Conservation (phyloP, 2,888 invertebrate species). For the Acleris emargana region DNA sequence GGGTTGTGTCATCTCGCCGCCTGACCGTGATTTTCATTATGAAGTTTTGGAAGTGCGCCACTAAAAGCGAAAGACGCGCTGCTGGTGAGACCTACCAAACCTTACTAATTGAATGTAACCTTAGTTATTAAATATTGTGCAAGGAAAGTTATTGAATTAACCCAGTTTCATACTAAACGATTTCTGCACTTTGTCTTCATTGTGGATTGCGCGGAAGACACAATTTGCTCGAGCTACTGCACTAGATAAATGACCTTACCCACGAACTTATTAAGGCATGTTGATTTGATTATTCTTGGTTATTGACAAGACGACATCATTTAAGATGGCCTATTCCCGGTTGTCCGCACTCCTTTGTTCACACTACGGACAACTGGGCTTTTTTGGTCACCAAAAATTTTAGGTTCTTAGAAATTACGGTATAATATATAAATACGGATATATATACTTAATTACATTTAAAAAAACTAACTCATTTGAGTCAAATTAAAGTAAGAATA, state of each 20-base stretch:
- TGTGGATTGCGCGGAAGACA: conserved; percentile 44
- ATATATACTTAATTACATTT: too few species aligned
- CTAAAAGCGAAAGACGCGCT: conserved; percentile 60
- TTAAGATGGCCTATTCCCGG: too few species aligned
- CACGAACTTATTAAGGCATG: conserved; percentile 3
- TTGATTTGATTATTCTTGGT: conserved; percentile 14
- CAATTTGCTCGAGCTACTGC: conserved; percentile 44
- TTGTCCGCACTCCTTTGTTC: too few species aligned
- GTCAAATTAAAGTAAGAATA: too few species aligned
- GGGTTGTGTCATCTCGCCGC: conserved; percentile 56
- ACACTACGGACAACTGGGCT: too few species aligned
- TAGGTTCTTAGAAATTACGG: too few species aligned
- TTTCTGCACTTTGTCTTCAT: conserved; percentile 56
- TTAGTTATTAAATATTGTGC: conserved; percentile 19
- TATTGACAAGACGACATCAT: not conserved
- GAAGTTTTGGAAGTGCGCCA: conserved; percentile 79
- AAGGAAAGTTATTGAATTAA: conserved; percentile 49
- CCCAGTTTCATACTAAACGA: conserved; percentile 47
- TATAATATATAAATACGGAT: too few species aligned
- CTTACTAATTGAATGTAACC: too few species aligned
- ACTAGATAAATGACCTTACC: conserved; percentile 42
- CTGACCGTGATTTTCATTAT: conserved; percentile 55
- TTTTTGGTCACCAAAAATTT: too few species aligned
- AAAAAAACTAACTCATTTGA: too few species aligned
- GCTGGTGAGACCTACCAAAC: conserved; percentile 55